Evolutionary conservation across 2,113 vertebrate species (phyloP), one percentile per base, ranked within the genome.

Genomic region (Phasianus colchicus): DNA sequence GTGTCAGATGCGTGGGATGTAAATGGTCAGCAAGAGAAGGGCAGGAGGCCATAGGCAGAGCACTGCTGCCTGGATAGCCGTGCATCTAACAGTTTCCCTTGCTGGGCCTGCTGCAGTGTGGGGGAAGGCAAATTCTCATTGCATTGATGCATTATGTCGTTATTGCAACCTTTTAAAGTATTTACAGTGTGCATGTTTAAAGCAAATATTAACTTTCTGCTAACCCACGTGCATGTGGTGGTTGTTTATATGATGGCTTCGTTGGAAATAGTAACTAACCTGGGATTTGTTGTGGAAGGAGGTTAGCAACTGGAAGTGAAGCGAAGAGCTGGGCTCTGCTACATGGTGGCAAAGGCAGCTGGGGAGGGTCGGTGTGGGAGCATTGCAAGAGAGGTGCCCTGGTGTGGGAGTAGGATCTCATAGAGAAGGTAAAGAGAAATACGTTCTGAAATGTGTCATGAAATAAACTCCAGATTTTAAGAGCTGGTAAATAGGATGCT

Each of bases 41-140:
- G 45, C 6, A n/a, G 58, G 38, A 86, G 79, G 63, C 12, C 8
- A 2, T 12, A 13, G 27, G 71, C 65, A 43, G 92, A 91, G 40
- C 30, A 82, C 66, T 89, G 92, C 90, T 93, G 93, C 86, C 89
- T 32, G 29, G 54, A 64, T 27, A 88, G 96, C 92, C 88, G 89
- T 7, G 97, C 98, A 98, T 98, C 96, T 97, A 97, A 98, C 98
- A 98, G 98, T 98, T 98, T 98, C 97, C 98, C 97, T 97, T 96
- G 94, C 97, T 97, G 90, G 94, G 84, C 90, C 95, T 98, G 97
- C 97, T 96, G 83, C 96, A 79, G 95, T 94, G 88, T 91, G 97
- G 96, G 95, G 95, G 95, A 95, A 96, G 94, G 97, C 86, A 87
- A 73, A 77, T 85, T 85, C 92, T 40, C 91, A 90, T 89, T n/a